These are phyloP conservation scores for Boulengeromyrus knoepffleri DNA, from an alignment of 2,113 vertebrate species.

Conservation along the genomic window DNA sequence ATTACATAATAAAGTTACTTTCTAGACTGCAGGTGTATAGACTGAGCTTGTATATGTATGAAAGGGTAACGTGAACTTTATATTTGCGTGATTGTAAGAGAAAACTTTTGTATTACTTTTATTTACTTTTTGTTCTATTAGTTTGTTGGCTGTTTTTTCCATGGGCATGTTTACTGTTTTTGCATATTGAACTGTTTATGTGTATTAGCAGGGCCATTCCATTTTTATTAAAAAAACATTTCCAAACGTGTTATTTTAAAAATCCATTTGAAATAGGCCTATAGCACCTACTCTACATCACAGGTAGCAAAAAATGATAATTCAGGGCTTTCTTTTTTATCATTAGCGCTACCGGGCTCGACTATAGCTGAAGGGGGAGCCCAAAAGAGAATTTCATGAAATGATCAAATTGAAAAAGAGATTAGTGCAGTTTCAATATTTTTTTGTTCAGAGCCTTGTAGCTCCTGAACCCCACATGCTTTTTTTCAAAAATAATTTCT, in stretches of 20 bases:
- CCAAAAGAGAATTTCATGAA: neutral
- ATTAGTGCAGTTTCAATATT: neutral
- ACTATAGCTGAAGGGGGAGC: neutral
- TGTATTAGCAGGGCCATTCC: neutral
- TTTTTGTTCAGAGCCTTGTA: neutral
- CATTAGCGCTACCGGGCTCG: neutral
- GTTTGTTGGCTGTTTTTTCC: neutral
- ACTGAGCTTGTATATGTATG: neutral
- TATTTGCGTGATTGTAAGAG: neutral
- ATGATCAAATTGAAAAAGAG: neutral
- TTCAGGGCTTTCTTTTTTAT: neutral
- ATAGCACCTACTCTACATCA: neutral
- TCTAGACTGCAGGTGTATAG: neutral
- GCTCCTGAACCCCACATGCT: neutral
- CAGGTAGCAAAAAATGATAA: neutral
- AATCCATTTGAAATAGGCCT: neutral
- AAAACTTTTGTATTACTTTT: neutral
- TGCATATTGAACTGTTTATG: neutral
- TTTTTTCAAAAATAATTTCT: neutral
- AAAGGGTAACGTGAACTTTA: neutral
- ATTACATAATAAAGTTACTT: neutral
- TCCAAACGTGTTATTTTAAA: neutral
- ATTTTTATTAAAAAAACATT: neutral
- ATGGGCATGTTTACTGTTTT: neutral
- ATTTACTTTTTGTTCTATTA: neutral